phyloP scores from a whole-genome alignment of 2,888 invertebrate species.

The Drosophila koepferae region DNA sequence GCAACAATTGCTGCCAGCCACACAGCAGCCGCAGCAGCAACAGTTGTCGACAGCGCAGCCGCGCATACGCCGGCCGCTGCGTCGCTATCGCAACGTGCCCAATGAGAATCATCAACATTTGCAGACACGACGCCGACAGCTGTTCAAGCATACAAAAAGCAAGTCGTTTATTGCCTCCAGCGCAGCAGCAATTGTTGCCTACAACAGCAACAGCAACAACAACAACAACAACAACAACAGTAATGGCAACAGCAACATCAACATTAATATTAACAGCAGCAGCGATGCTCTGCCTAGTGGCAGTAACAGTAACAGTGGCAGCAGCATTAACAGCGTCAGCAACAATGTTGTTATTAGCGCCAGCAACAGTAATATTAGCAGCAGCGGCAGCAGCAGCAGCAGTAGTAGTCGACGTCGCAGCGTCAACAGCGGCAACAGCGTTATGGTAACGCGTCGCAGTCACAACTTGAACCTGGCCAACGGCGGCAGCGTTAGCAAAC shows the following conservation, averaged over 20 bases:
- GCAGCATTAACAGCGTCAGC: constrained; percentile 5
- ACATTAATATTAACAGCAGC: neutral
- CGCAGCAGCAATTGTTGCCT: constrained; percentile 58
- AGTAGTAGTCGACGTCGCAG: constrained; percentile 15
- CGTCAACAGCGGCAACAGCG: constrained; percentile 23
- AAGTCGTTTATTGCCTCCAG: constrained; percentile 54
- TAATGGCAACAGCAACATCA: constrained; percentile 6
- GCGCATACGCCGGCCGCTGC: constrained; percentile 53
- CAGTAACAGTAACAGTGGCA: neutral
- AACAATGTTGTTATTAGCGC: constrained; percentile 3
- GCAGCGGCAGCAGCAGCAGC: neutral
- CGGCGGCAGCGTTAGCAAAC: constrained; percentile 65
- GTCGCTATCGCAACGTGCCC: constrained; percentile 79
- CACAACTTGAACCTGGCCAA: constrained; percentile 37
- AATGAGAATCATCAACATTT: constrained; percentile 81
- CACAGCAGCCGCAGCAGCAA: constrained; percentile 7
- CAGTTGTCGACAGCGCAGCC: constrained; percentile 1
- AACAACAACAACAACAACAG: neutral
- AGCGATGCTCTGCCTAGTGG: neutral
- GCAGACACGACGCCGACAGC: constrained; percentile 64
- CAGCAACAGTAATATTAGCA: neutral
- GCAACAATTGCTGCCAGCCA: neutral
- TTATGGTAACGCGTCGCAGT: constrained; percentile 57
- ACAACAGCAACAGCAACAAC: constrained; percentile 26
- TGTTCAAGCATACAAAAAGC: constrained; percentile 54